Percentiles rank a stretch among this genome's conserved stretches.
Evolutionary conservation across 2,888 invertebrate genomes (phyloP).

Genomic region (Harpalus rufipes): DNA sequence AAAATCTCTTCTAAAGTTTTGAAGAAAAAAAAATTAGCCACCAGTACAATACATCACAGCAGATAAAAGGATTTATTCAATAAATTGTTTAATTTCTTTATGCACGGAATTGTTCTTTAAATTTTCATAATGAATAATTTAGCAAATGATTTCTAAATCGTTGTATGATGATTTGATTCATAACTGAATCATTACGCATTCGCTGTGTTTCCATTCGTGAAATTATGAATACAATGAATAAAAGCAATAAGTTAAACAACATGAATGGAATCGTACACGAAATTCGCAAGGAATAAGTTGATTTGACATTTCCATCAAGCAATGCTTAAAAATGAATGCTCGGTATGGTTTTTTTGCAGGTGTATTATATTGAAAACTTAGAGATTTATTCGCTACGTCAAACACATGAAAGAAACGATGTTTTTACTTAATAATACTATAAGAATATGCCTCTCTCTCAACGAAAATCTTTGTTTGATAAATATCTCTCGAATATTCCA

Average conservation of each 20-base stretch:
- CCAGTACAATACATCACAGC: too few relatives aligned
- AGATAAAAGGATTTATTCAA: too few relatives aligned
- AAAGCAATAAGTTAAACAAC: constrained; percentile 27
- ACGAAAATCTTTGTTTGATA: constrained; percentile 7
- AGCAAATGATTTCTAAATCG: background rate
- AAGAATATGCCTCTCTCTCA: constrained; percentile 12
- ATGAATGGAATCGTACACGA: constrained; percentile 1
- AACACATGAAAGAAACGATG: constrained; percentile 37
- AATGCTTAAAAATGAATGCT: constrained; percentile 32
- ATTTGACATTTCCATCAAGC: constrained; percentile 32
- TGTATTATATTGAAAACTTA: constrained; percentile 34
- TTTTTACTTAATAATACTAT: constrained; percentile 29
- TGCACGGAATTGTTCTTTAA: too few relatives aligned
- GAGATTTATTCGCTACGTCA: constrained; percentile 32
- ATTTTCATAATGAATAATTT: too few relatives aligned
- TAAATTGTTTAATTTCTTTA: too few relatives aligned
- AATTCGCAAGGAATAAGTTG: constrained; percentile 10
- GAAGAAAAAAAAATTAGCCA: too few relatives aligned
- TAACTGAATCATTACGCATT: background rate
- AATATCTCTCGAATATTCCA: constrained; percentile 35
- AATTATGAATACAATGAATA: constrained; percentile 23
- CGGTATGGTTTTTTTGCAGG: constrained; percentile 15
- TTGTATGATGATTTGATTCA: background rate
- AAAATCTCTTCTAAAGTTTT: too few relatives aligned
- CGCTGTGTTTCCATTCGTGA: background rate